Percentiles rank a stretch among this genome's conserved stretches.
phyloP scores from a whole-genome alignment of 53 echinoderm and acorn worm genomes.

The Stichopus horrens region DNA sequence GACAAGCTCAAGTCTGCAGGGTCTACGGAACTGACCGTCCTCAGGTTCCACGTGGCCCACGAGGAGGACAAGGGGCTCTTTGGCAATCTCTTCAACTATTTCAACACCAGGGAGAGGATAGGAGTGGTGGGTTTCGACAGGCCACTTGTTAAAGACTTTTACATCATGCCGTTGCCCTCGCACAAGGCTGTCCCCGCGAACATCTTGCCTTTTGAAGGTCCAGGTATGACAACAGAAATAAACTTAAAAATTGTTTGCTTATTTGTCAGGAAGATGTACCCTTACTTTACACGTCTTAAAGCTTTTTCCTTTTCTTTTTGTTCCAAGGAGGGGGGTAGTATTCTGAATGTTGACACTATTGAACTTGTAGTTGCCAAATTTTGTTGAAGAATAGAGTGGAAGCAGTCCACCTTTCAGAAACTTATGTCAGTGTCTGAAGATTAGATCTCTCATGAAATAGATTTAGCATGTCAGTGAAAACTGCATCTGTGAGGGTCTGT shows the following conservation, averaged over 20 bases:
- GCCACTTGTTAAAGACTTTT: conserved; percentile 90
- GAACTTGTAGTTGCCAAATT: no score
- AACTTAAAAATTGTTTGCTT: background rate
- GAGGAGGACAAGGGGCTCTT: conserved; percentile 74
- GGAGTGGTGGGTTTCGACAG: conserved; percentile 80
- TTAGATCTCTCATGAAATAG: no score
- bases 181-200: conserved; percentile 64
- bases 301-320: no score
- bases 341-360: no score
- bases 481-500: no score
- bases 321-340: no score
- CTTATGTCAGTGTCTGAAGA: no score
- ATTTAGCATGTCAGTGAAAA: no score
- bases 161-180: conserved; percentile 82
- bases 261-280: no score
- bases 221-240: conserved; percentile 58
- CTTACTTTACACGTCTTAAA: no score
- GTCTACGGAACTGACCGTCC: conserved; percentile 78
- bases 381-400: no score
- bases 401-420: no score
- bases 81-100: conserved; percentile 88
- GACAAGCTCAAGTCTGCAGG: conserved; percentile 71
- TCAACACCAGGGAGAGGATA: conserved; percentile 82
- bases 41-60: conserved; percentile 79
- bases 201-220: conserved; percentile 81